Evolutionary conservation across 2,113 vertebrate genomes (phyloP).

Genomic region (Glaucidium brasilianum): DNA sequence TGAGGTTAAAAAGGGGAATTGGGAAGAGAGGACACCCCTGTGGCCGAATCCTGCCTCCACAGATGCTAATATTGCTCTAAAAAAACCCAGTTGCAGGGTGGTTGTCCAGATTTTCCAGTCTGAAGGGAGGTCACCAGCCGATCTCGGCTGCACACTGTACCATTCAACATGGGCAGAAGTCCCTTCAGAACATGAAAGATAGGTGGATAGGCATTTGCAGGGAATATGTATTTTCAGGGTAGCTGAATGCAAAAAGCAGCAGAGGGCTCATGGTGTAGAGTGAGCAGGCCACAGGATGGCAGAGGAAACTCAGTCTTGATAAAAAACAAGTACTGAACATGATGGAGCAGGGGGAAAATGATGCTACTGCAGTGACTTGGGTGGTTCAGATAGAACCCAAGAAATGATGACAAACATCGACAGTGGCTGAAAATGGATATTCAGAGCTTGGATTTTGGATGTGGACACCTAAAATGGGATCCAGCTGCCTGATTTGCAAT

Average conservation of each 20-base stretch:
- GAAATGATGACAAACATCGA: background rate
- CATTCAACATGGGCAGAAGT: rapidly evolving
- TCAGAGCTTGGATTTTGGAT: background rate
- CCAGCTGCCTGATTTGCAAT: background rate
- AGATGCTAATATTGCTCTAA: background rate
- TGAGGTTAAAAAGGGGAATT: background rate
- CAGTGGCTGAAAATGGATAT: background rate
- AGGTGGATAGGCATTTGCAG: background rate
- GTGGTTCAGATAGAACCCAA: rapidly evolving
- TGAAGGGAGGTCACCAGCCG: background rate
- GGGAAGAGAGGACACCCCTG: background rate
- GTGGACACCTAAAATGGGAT: background rate
- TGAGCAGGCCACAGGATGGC: background rate
- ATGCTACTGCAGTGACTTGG: background rate
- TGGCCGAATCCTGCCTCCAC: background rate
- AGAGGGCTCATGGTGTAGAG: rapidly evolving
- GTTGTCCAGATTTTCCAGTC: background rate
- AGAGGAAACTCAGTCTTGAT: background rate
- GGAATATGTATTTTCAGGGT: rapidly evolving
- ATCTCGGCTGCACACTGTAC: background rate
- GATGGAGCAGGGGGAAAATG: background rate
- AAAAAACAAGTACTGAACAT: background rate
- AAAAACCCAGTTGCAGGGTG: background rate
- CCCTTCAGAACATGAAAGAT: background rate
- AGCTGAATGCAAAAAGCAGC: background rate